Base-by-base conservation (phyloP, 1,140 invertebrate genomes). In the Drosophila watanabei region DNA sequence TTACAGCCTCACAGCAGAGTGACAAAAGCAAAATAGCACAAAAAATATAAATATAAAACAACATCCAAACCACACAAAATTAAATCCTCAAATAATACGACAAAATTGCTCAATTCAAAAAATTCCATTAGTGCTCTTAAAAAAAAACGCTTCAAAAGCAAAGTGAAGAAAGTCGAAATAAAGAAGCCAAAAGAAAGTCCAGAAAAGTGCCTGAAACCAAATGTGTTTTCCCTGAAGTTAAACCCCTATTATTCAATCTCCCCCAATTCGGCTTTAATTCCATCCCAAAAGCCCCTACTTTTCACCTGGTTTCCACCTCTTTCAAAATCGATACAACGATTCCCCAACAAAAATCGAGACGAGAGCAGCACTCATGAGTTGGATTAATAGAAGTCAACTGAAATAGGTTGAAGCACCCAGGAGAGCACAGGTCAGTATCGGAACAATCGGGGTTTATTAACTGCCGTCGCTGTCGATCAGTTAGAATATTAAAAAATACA, bases 81-180 rank as follows among this genome's bases (percentile, higher is more conserved):
- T 24, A 49, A 61, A 60, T 62, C 54, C 48, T 57, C 51, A 52
- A 72, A 61, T 49, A 69, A 56, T 14, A 37, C 45, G 18, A 51
- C 48, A 43, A 30, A 43, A 78, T 54, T 72, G 75, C 72, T 82
- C 63, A 75, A 57, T 75, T 82, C 30, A 48, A 49, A 69, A 69
- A 69, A 73, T 72, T 78, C 85, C 81, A 75, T 64, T 81, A 71
- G 84, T 88, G 85, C 81, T 89, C 84, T 88, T 89, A 90, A 60
- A 90, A 60, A n/a, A 60, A 56, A 78, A n/a, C n/a, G 76, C 75
- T 78, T 78, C 14, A 46, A 77, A 77, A 77, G 73, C 75, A 51
- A 77, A 77, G 39, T 58, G 45, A 61, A 82, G 66, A 66, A 78
- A 71, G 45, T 62, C 35, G n/a, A 41, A 57, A 39, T 16, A 52